A percentile compares a stretch with the other conserved stretches of the same genome.
phyloP scores from a whole-genome alignment of 2,797 vertebrate genomes.

The Corythornis leucogaster region DNA sequence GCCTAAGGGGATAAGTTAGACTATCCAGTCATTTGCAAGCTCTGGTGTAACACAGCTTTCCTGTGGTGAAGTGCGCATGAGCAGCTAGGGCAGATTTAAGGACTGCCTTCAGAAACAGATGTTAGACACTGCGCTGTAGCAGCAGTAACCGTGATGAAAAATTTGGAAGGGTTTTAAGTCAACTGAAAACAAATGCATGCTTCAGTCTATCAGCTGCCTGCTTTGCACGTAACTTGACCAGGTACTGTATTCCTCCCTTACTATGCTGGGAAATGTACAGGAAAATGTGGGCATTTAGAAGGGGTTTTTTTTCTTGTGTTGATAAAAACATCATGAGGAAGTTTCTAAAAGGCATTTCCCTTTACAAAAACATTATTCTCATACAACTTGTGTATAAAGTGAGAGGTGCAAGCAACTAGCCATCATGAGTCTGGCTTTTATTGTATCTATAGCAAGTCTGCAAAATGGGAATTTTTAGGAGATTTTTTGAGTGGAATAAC shows the following conservation, averaged over 20 bases:
- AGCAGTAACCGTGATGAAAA: neutral
- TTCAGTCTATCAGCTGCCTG: neutral
- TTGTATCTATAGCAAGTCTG: neutral
- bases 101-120: neutral
- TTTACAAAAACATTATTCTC: neutral
- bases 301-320: neutral
- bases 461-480: neutral
- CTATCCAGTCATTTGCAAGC: neutral
- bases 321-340: neutral
- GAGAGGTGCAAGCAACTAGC: neutral
- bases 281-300: neutral
- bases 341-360: neutral
- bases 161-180: neutral
- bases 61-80: neutral
- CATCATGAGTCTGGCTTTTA: neutral
- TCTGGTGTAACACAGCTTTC: neutral
- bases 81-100: neutral
- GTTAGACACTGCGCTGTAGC: neutral
- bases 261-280: neutral
- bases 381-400: neutral
- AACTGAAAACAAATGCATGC: neutral
- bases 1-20: neutral
- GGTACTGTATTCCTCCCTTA: constrained; percentile 45
- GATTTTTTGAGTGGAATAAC: neutral
- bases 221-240: neutral